These are phyloP conservation scores for Pantherophis guttatus DNA, from an alignment of 2,113 vertebrate genomes.

Conservation along the genomic window DNA sequence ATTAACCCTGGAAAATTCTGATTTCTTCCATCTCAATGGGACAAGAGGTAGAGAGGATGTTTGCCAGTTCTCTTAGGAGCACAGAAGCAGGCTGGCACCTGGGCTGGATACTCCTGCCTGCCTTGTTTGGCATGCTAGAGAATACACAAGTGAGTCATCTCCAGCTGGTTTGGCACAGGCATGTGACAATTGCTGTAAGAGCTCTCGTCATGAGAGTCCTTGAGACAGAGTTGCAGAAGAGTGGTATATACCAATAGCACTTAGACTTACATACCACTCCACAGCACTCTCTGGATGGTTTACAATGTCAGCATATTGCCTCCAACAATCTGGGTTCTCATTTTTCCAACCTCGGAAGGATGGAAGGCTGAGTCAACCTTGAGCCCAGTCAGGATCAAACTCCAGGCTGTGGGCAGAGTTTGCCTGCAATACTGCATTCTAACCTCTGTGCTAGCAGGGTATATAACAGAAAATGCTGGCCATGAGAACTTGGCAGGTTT, in stretches of 20 bases:
- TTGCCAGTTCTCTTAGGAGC: background rate
- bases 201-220: background rate
- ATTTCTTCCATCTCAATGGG: background rate
- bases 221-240: background rate
- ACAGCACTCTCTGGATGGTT: background rate
- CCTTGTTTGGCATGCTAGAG: background rate
- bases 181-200: background rate
- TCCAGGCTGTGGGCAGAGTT: background rate
- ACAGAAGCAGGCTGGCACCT: background rate
- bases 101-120: background rate
- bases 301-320: background rate
- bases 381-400: background rate
- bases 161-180: background rate
- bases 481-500: background rate
- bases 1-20: background rate
- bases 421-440: background rate
- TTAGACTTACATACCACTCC: background rate
- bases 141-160: background rate
- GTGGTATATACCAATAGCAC: background rate
- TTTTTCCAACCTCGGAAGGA: background rate
- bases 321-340: background rate
- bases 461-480: background rate
- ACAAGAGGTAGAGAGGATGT: background rate
- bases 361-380: background rate
- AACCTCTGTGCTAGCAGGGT: no score